Conservation (phyloP, 2,888 invertebrate genomes). For the Brachylomia viminalis region DNA sequence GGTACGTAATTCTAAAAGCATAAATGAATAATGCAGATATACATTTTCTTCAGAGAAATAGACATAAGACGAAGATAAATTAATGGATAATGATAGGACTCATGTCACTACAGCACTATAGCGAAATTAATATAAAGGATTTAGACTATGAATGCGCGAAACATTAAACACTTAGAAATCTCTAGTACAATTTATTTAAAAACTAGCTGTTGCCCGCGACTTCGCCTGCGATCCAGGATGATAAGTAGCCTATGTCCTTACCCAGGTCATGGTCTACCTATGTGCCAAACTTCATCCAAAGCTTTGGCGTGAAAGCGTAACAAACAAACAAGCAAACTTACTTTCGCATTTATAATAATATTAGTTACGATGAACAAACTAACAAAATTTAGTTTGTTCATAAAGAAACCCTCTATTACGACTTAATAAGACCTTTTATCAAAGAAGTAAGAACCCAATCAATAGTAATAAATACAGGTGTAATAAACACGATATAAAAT, state of each 20-base stretch:
- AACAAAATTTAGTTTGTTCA: not conserved
- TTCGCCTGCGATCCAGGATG: too few species aligned
- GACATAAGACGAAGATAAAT: not conserved
- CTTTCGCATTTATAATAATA: too few species aligned
- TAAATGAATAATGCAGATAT: not conserved
- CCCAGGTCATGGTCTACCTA: too few species aligned
- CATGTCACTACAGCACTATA: not conserved
- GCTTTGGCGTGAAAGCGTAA: too few species aligned
- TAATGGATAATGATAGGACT: not conserved
- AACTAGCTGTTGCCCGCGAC: too few species aligned
- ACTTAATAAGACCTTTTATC: not conserved
- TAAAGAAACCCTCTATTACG: not conserved
- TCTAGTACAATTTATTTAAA: not conserved
- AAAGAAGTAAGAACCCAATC: not conserved
- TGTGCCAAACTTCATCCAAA: too few species aligned
- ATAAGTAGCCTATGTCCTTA: too few species aligned
- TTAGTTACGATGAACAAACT: not conserved
- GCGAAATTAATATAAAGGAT: constrained; percentile 6
- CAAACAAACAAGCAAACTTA: too few species aligned
- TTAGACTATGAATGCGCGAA: not conserved
- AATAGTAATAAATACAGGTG: constrained; percentile 6
- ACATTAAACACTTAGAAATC: not conserved
- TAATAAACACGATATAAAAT: constrained; percentile 29
- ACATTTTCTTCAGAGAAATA: not conserved
- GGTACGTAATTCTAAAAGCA: not conserved